These are phyloP conservation scores for Scaeva pyrastri DNA, from an alignment of 2,888 invertebrate genomes.

Conservation along the genomic window DNA sequence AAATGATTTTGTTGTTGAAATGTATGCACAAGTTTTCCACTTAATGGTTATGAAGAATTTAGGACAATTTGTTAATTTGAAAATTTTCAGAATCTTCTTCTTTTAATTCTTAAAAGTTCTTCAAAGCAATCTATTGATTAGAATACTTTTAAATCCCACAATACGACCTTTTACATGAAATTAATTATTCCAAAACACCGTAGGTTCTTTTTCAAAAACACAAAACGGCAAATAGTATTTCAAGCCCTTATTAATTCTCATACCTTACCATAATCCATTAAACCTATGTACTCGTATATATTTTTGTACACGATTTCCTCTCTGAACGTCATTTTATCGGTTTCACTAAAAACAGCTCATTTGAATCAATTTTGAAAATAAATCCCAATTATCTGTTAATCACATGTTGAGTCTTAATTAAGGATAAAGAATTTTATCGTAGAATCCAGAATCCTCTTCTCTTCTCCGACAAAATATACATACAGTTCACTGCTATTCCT, in stretches of 20 bases:
- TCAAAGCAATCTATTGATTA: too few species aligned
- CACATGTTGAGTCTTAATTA: constrained; percentile 74
- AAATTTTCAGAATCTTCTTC: too few species aligned
- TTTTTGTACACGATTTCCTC: background rate
- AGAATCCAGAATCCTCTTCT: background rate
- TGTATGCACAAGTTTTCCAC: too few species aligned
- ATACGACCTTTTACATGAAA: too few species aligned
- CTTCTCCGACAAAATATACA: background rate
- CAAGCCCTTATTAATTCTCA: background rate
- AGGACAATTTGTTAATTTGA: too few species aligned
- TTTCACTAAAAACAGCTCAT: constrained; percentile 37
- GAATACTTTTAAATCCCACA: too few species aligned
- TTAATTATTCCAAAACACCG: background rate
- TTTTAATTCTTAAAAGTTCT: too few species aligned
- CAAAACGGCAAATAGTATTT: background rate
- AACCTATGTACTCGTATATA: too few species aligned
- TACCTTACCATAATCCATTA: too few species aligned
- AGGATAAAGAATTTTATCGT: constrained; percentile 63
- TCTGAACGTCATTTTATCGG: background rate
- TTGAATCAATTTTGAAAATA: constrained; percentile 70
- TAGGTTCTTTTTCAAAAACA: background rate
- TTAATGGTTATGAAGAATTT: too few species aligned
- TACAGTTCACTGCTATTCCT: background rate
- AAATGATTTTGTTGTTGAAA: too few species aligned
- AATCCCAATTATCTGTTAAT: constrained; percentile 75